Conservation (phyloP, 2,113 vertebrate genomes). For the Pteropus alecto region DNA sequence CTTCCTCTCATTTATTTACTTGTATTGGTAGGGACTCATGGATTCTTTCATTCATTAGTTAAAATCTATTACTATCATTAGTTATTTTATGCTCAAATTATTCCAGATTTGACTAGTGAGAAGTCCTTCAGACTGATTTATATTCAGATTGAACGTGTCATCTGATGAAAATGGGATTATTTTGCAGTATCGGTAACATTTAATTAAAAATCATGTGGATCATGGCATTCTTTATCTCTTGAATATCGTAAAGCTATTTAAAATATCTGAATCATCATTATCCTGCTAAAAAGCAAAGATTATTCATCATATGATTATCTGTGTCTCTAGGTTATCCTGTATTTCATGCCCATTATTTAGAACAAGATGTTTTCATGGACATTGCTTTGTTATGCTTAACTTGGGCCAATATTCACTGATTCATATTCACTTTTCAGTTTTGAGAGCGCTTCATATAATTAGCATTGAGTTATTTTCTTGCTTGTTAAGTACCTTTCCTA, state of each 20-base stretch:
- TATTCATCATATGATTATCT: not conserved
- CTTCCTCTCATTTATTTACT: not conserved
- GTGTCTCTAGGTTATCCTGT: not conserved
- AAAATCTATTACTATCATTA: not conserved
- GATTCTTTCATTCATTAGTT: not conserved
- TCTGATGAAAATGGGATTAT: not conserved
- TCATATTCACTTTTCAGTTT: slow-evolving; percentile 22
- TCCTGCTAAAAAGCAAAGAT: not conserved
- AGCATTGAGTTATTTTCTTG: not conserved
- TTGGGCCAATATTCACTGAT: not conserved
- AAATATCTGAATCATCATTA: not conserved
- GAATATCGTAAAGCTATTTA: not conserved
- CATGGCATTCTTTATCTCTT: not conserved
- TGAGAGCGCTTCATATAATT: not conserved
- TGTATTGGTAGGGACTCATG: not conserved
- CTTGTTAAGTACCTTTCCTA: not conserved
- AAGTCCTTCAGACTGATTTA: not conserved
- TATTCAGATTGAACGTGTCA: not conserved
- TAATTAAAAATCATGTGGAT: not conserved
- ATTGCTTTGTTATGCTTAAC: not conserved
- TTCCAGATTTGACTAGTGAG: not conserved
- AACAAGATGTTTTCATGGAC: not conserved
- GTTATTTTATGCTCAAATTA: not conserved
- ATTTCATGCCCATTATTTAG: not conserved
- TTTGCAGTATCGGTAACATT: not conserved